Conservation (phyloP, 2,797 vertebrate species). For the Zenarchopterus dispar region DNA sequence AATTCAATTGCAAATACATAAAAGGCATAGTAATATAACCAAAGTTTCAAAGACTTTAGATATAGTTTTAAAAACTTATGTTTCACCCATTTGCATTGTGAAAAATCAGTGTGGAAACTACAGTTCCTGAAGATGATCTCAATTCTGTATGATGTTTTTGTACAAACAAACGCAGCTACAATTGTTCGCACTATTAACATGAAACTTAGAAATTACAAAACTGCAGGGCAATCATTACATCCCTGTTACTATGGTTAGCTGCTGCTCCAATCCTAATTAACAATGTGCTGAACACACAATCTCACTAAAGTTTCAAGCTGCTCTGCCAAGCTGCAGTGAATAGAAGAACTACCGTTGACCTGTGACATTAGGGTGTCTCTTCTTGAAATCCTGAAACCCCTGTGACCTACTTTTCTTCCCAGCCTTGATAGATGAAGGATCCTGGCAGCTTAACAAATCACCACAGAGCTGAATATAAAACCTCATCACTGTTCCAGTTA, state of each 20-base stretch:
- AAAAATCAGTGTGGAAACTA: too few relatives aligned
- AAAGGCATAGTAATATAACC: conserved; percentile 2
- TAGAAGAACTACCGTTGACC: conserved; percentile 58
- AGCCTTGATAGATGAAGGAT: conserved; percentile 32
- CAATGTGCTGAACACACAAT: conserved; percentile 29
- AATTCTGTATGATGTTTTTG: too few relatives aligned
- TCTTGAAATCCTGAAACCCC: conserved; percentile 48
- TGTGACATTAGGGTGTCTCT: conserved; percentile 55
- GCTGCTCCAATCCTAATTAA: conserved; percentile 28
- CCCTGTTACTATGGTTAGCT: conserved; percentile 21
- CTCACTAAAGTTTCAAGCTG: conserved; percentile 35
- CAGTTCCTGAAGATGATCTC: too few relatives aligned
- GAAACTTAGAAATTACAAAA: too few relatives aligned
- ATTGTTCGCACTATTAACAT: too few relatives aligned
- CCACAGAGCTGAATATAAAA: conserved; percentile 48
- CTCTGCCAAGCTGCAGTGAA: conserved; percentile 32
- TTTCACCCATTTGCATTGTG: too few relatives aligned
- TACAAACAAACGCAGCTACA: too few relatives aligned
- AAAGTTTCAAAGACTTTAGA: not conserved
- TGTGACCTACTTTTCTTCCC: conserved; percentile 33
- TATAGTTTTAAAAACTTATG: too few relatives aligned
- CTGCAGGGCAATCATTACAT: too few relatives aligned
- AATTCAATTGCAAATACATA: conserved; percentile 1
- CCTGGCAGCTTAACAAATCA: conserved; percentile 57
- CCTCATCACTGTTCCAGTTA: conserved; percentile 31